Base-by-base conservation (phyloP, 2,888 invertebrate genomes). In the Drymonia ruficornis region DNA sequence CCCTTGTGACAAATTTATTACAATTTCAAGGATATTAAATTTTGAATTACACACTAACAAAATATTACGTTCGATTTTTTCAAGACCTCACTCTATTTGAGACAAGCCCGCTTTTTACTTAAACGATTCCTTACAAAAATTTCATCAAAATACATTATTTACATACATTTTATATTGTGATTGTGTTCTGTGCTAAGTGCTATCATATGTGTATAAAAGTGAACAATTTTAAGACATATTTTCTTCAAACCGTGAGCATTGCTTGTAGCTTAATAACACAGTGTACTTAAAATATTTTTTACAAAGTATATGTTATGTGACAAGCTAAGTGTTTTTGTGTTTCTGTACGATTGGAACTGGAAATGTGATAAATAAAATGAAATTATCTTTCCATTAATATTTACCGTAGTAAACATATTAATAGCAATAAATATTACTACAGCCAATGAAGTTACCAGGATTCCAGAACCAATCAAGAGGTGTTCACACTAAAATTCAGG, bases 401-500 rank as follows among this genome's bases (percentile, higher is more conserved):
- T 5, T 13, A n/a, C 36, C 4, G 13, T 36, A 13, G n/a, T n/a
- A n/a, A 36, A 5, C 12, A 11, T 31, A 31, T 2, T 31, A 31
- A 11, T 2, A 12, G 11, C 1, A 11, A 31, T 31, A 31, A 7
- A 11, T 9, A 11, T 36, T 0, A 3, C 36, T 36, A 5, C 36
- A n/a, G 13, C 5, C 36, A 36, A 36, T n/a, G n/a, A 36, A 36
- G 36, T n/a, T 75, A 79, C 72, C 67, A 78, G 72, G 76, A 60
- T 74, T 75, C 78, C 83, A 88, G 78, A 78, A 79, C 79, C 78
- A 80, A 76, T 65, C 67, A 69, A 63, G 53, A 70, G 59, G 80
- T 70, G 68, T 84, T 61, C 70, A 81, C 76, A 76, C 78, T 81
- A 84, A 79, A 76, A 76, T 77, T 61, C 57, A 64, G 57, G 58